Evolutionary conservation across 2,797 vertebrate species (phyloP).

Genomic region (Bradypodion pumilum): DNA sequence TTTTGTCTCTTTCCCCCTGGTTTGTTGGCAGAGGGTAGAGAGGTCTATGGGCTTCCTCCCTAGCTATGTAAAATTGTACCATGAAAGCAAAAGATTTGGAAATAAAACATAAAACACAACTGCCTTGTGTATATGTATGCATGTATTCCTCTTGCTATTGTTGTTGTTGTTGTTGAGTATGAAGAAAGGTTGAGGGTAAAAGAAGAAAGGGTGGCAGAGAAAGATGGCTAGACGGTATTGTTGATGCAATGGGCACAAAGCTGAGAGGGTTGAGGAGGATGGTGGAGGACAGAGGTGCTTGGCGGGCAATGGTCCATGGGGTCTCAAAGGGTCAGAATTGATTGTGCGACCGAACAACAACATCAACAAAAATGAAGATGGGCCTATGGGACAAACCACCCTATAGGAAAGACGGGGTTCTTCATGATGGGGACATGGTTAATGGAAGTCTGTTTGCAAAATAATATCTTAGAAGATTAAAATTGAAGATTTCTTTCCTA

Average conservation of each 20-base stretch:
- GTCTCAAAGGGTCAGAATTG: no score
- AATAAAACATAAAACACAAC: slow-evolving; percentile 82
- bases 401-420: not conserved
- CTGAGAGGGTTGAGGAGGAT: no score
- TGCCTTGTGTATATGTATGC: rapidly evolving
- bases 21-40: slow-evolving; percentile 51
- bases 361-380: no score
- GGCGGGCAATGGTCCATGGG: no score
- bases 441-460: not conserved
- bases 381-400: not conserved
- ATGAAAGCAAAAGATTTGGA: slow-evolving; percentile 79
- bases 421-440: not conserved
- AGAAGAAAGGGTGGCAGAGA: no score
- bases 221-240: no score
- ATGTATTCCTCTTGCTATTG: no score
- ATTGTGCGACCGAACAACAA: no score
- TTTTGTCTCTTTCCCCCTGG: slow-evolving; percentile 26
- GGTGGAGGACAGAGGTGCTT: no score
- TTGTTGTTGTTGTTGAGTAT: no score
- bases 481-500: not conserved
- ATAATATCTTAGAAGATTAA: not conserved
- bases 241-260: no score
- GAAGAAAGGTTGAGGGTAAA: no score
- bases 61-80: slow-evolving; percentile 78
- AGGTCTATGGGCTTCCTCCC: slow-evolving; percentile 50